Conservation (phyloP, 2,113 vertebrate species). For the Pelobates fuscus region DNA sequence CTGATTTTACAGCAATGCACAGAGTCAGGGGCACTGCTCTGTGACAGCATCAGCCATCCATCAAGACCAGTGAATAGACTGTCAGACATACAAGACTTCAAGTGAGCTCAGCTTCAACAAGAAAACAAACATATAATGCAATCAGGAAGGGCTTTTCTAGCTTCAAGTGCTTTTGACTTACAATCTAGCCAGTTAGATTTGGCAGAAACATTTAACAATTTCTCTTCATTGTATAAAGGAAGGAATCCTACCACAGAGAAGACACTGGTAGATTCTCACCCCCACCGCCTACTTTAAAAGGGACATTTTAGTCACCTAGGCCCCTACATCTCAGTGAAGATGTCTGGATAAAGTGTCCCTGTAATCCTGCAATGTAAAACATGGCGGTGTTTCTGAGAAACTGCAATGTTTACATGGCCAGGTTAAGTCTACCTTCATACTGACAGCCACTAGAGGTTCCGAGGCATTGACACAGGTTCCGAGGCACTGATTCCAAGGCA, state of each 20-base stretch:
- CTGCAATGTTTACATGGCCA: too few relatives aligned
- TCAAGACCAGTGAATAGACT: constrained; percentile 22
- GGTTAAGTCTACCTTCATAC: too few relatives aligned
- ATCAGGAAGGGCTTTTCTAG: neutral
- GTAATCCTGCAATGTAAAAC: too few relatives aligned
- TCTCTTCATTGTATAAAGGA: neutral
- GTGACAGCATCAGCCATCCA: constrained; percentile 34
- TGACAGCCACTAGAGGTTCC: too few relatives aligned
- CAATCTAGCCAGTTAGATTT: neutral
- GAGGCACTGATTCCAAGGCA: too few relatives aligned
- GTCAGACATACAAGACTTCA: constrained; percentile 28
- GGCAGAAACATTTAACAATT: neutral
- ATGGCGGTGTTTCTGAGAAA: too few relatives aligned
- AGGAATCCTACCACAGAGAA: neutral
- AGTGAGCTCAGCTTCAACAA: constrained; percentile 3
- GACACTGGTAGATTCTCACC: too few relatives aligned
- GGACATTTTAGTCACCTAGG: too few relatives aligned
- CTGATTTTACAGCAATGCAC: constrained; percentile 20
- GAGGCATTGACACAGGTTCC: too few relatives aligned
- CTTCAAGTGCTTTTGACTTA: neutral
- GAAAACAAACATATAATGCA: constrained; percentile 3
- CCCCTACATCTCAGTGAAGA: too few relatives aligned
- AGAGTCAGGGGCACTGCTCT: constrained; percentile 31
- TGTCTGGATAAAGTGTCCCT: too few relatives aligned
- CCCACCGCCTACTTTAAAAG: too few relatives aligned